phyloP scores from a whole-genome alignment of 2,797 vertebrate species.

The Brachyalestes nurse region DNA sequence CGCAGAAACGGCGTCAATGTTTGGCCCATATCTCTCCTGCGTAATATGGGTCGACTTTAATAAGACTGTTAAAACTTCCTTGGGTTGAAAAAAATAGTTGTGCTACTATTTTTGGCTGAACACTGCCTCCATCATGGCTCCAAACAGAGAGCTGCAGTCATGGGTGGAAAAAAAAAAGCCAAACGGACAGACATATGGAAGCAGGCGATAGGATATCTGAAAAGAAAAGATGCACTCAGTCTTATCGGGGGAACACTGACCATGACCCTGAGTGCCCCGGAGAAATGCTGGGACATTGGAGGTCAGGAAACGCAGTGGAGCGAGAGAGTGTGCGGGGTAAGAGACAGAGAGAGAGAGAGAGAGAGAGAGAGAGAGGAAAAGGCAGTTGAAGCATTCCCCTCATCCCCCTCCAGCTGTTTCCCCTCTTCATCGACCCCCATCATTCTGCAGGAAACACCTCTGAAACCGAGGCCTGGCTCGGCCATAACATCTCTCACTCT shows the following conservation, averaged over 20 bases:
- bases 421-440: conserved; percentile 56
- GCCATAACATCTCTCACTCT: conserved; percentile 55
- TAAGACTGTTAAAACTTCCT: conserved; percentile 48
- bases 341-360: conserved; percentile 15
- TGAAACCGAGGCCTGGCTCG: conserved; percentile 51
- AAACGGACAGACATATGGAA: conserved; percentile 28
- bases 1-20: conserved; percentile 17
- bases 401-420: conserved; percentile 79
- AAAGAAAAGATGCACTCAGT: conserved; percentile 41
- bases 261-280: conserved; percentile 49
- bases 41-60: conserved; percentile 54
- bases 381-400: conserved; percentile 34
- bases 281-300: conserved; percentile 51
- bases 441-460: conserved; percentile 68
- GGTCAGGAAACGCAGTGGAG: conserved; percentile 46
- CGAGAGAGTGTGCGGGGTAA: conserved; percentile 37
- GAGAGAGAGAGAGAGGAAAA: conserved; percentile 47
- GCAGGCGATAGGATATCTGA: conserved; percentile 46
- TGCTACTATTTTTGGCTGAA: conserved; percentile 44
- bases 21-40: conserved; percentile 22
- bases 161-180: conserved; percentile 22
- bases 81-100: conserved; percentile 1
- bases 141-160: not conserved
- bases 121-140: conserved; percentile 1
- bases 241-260: conserved; percentile 54